These are phyloP conservation scores for Gobius niger DNA, from an alignment of 2,113 vertebrate species.

Conservation along the genomic window DNA sequence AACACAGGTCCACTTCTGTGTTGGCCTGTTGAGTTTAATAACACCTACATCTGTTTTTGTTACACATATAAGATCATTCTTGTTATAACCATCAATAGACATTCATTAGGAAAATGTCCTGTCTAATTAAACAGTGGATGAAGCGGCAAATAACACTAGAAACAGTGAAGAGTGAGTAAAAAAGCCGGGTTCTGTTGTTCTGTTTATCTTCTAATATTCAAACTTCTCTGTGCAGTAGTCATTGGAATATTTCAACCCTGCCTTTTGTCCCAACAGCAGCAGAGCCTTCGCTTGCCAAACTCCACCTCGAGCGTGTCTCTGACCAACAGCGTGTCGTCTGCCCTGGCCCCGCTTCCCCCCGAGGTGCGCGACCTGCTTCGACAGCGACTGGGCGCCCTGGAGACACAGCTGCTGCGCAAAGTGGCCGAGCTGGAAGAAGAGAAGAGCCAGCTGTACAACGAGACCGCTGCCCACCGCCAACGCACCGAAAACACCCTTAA, in stretches of 20 bases:
- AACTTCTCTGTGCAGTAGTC: not conserved
- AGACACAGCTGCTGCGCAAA: constrained; percentile 90
- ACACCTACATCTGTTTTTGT: too few species aligned
- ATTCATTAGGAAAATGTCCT: too few species aligned
- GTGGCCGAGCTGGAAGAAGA: constrained; percentile 95
- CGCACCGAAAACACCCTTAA: constrained; percentile 89
- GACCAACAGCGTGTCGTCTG: constrained; percentile 63
- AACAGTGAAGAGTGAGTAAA: too few species aligned
- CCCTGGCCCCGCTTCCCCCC: constrained; percentile 70
- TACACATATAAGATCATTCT: too few species aligned
- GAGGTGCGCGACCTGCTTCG: constrained; percentile 92
- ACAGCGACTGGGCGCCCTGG: constrained; percentile 86
- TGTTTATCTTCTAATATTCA: not conserved
- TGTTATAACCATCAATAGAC: too few species aligned
- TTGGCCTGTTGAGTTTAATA: too few species aligned
- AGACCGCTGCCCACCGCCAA: constrained; percentile 90
- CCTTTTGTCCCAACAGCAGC: constrained; percentile 74
- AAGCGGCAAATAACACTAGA: too few species aligned
- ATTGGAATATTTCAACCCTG: not conserved
- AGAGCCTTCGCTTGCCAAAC: constrained; percentile 83
- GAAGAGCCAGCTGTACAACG: constrained; percentile 93
- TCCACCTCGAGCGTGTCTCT: constrained; percentile 58
- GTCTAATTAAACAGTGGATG: too few species aligned
- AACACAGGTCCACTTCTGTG: too few species aligned
- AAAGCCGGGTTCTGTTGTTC: too few species aligned